Evolutionary conservation across 2,797 vertebrate species (phyloP).

Genomic region (Fringilla coelebs): DNA sequence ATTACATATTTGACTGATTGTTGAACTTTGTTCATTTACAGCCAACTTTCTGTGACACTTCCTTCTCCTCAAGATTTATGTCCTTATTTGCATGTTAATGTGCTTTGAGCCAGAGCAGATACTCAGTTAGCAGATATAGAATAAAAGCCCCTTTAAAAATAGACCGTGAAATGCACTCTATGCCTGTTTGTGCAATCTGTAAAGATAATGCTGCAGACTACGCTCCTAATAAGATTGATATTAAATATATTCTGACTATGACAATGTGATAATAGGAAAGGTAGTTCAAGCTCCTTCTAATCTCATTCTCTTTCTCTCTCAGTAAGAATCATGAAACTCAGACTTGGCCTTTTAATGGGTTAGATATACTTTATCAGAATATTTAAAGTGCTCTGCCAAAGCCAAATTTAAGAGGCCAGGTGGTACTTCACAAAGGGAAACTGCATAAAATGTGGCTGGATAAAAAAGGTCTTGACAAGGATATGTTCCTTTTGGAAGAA

Average conservation of each 20-base stretch:
- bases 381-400: slow-evolving; percentile 34
- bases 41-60: neutral
- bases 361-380: slow-evolving; percentile 4
- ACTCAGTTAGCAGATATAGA: neutral
- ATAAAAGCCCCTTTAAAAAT: slow-evolving; percentile 17
- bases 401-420: neutral
- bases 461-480: neutral
- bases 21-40: slow-evolving; percentile 12
- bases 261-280: neutral
- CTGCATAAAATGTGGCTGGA: neutral
- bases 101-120: neutral
- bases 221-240: neutral
- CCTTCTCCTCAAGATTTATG: neutral
- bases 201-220: neutral
- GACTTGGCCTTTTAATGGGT: neutral
- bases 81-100: slow-evolving; percentile 30
- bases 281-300: neutral
- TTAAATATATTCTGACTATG: neutral
- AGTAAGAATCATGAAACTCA: slow-evolving; percentile 22
- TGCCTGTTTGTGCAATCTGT: neutral
- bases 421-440: slow-evolving; percentile 12
- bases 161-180: neutral
- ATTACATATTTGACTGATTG: neutral
- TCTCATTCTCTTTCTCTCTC: neutral
- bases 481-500: neutral